Base-by-base conservation (phyloP, 2,888 invertebrate genomes). In the Rhimphoctona megacephalus region DNA sequence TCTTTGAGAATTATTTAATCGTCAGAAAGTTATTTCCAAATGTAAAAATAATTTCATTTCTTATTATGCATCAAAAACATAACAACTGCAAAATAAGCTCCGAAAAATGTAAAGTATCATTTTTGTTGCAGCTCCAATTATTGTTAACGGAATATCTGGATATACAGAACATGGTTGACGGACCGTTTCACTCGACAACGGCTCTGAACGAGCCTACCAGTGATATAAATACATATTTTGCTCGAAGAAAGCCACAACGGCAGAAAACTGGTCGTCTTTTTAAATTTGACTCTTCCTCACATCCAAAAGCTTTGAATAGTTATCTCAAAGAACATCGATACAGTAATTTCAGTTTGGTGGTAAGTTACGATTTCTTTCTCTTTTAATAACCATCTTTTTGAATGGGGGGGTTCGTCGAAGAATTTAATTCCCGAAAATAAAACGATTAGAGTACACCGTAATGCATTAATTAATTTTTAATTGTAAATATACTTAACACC, bases 101-200 rank as follows among this genome's bases (percentile, higher is more conserved):
- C 14, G 25, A 79, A 66, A 39, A 67, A 70, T 57, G n/a, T 22
- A 14, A 67, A 84, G 39, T 8, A 17, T 36, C 9, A 52, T 33
- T 36, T 66, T 49, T 6, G 43, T 84, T 95, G n/a, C 93, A 98
- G 98, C 94, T 98, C 69, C 98, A 98, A 95, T 95, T 97, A 8
- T 95, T 98, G 14, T 95, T 98, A 49, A 97, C 97, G 25, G 98
- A 98, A 92, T 98, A 98, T 94, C 95, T 98, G 89, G 98, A 98
- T 93, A 97, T 98, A 80, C 97, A 97, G 94, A 98, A 97, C 93
- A 96, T 97, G 88, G 95, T 96, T 46, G 95, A 96, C 52, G 96
- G 97, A n/a, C 93, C 95, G 19, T 94, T 94, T 80, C 94, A 94
- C 85, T 89, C 95, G 94, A 88, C 96, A 94, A 90, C 96, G 94